Conservation (phyloP, 35 echinoderm and acorn worm genomes). For the Ophioderma brevispina region DNA sequence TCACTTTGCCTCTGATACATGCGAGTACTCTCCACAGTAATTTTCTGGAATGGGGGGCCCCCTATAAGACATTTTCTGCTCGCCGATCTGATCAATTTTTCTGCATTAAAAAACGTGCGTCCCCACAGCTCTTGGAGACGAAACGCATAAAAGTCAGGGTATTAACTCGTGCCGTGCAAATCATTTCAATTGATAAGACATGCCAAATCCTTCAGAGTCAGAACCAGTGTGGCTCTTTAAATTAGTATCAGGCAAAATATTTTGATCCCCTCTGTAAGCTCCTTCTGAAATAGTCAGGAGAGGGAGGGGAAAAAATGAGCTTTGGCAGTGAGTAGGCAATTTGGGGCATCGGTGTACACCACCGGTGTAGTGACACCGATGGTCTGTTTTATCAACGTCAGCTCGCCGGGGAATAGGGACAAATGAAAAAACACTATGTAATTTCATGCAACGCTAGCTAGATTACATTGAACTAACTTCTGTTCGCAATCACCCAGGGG, state of each 20-base stretch:
- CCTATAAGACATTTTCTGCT: background rate
- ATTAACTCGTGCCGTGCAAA: background rate
- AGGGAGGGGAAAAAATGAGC: background rate
- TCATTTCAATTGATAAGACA: background rate
- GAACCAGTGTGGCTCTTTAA: background rate
- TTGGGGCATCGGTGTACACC: background rate
- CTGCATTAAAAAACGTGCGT: background rate
- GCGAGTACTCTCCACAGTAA: background rate
- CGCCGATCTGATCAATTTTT: background rate
- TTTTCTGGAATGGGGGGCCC: background rate
- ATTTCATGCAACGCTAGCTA: slow-evolving; percentile 40
- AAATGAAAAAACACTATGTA: slow-evolving; percentile 54
- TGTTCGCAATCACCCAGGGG: background rate
- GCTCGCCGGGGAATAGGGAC: slow-evolving; percentile 20
- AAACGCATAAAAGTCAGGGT: background rate
- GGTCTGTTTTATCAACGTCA: slow-evolving; percentile 28
- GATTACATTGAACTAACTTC: slow-evolving; percentile 4
- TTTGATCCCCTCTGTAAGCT: background rate
- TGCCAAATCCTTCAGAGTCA: background rate
- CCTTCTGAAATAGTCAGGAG: too few species aligned
- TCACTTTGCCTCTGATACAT: background rate
- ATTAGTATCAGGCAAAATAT: background rate
- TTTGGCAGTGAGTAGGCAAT: background rate
- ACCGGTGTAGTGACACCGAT: background rate
- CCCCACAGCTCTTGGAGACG: background rate